Percentiles rank a stretch among this genome's conserved stretches.
Conservation (phyloP, 2,113 vertebrate species). For the Pachycephala philippinensis region DNA sequence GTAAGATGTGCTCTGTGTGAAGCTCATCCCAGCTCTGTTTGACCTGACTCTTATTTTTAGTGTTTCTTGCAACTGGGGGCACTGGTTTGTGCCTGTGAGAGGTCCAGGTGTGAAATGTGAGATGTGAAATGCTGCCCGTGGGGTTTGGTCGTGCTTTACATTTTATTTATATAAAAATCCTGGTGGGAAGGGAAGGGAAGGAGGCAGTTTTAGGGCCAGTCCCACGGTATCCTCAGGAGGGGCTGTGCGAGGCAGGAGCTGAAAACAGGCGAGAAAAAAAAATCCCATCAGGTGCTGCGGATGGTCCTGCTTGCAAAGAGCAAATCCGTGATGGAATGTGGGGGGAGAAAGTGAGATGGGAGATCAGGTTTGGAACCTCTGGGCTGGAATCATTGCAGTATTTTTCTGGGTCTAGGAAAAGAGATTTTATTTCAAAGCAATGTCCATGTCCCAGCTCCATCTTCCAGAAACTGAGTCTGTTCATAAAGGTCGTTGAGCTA, state of each 20-base stretch:
- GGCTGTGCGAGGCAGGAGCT: neutral
- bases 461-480: neutral
- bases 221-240: neutral
- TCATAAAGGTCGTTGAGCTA: neutral
- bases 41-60: neutral
- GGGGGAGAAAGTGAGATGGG: neutral
- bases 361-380: neutral
- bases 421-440: neutral
- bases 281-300: neutral
- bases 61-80: neutral
- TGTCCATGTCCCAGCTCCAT: neutral
- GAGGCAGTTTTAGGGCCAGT: neutral
- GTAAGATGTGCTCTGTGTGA: neutral
- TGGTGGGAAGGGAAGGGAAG: neutral
- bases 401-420: neutral
- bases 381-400: neutral
- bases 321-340: neutral
- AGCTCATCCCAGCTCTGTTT: rapidly evolving
- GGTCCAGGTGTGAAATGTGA: neutral
- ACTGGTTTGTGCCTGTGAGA: neutral
- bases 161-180: neutral
- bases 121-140: neutral
- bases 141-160: neutral
- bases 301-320: neutral
- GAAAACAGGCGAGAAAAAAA: neutral